Evolutionary conservation across 2,113 vertebrate genomes (phyloP), one percentile per base, ranked within the genome.

Genomic region (Anhinga anhinga): DNA sequence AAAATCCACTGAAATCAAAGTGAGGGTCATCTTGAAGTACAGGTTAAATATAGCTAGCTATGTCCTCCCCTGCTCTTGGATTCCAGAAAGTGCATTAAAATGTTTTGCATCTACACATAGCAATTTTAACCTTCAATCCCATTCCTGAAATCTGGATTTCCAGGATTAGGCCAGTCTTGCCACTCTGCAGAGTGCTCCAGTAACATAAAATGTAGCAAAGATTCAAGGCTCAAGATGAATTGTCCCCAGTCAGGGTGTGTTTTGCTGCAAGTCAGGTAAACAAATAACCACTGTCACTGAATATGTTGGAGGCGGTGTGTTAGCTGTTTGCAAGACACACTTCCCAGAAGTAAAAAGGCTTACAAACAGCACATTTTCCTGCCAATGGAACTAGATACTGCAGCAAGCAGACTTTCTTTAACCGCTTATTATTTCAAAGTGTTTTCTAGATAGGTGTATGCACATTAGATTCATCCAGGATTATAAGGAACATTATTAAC

Each of bases 231-330:
- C 8, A 25, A 36, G 20, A 11, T 74, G 29, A 61, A 22, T 21
- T 36, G 40, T 67, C 20, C 18, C 25, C 40, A 34, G 23, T 34
- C 25, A n/a, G 29, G 25, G 14, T 52, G 67, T 52, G 63, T 67
- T 66, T 42, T 63, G 15, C 63, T 90, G 63, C 26, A 74, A 44
- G 15, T 29, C 52, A 21, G 36, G 34, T 25, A 27, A 55, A 17
- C 20, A 86, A 56, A 44, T 7, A 59, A 15, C 14, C 23, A 4
- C 59, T 40, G 22, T 22, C 55, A 23, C 34, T 42, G 36, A 16
- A 4, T 32, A 10, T n/a, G 42, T 40, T 1, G 3, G 76, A 36
- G 45, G 5, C 1, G 2, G 19, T 2, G 3, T 19, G 6, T 47
- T 49, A 34, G 20, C 8, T 53, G 7, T 58, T 56, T 71, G 61